Evolutionary conservation across 2,113 vertebrate genomes (phyloP), one percentile per base, ranked within the genome.

Genomic region (Corythornis vintsioides): DNA sequence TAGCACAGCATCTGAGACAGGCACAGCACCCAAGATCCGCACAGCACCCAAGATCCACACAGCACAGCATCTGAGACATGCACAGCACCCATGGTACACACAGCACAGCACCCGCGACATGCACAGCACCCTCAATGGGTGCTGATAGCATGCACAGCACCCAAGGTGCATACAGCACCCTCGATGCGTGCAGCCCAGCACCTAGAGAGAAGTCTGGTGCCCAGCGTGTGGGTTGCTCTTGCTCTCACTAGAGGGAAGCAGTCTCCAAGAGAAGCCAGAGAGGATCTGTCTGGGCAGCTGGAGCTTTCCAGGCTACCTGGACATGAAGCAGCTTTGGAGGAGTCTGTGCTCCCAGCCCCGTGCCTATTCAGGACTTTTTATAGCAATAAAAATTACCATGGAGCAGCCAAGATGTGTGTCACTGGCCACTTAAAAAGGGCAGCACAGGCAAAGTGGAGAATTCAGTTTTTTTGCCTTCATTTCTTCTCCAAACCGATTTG

Each of bases 181-280:
- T 22, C 1, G 7, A 5, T 26, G 18, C 5, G 4, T 45, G 42
- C 50, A 4, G 40, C 6, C 0, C 31, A 7, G 78, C 28, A 1
- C 7, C 43, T 31, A 3, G 29, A 20, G 38, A 8, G 10, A 38
- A 26, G 11, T 33, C 24, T 11, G 6, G 9, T 10, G 42, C 9
- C 7, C 5, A 2, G 82, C n/a, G 1, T 80, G 92, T 9, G 22
- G 45, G 7, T 12, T 8, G 4, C 86, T 10, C 38, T 0, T 6
- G 50, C 87, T 50, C 84, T 91, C 95, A 16, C 94, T 94, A 96
- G 95, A 79, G 95, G 95, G 95, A 96, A 53, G 89, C 93, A 95
- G 85, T 4, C 24, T 50, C 89, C 78, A 31, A 2, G 55, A 70
- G 67, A 91, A 95, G 87, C 4, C 0, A 0, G 48, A 0, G 4